These are phyloP conservation scores for Xestia c-nigrum DNA, from an alignment of 2,888 invertebrate species.

Conservation along the genomic window DNA sequence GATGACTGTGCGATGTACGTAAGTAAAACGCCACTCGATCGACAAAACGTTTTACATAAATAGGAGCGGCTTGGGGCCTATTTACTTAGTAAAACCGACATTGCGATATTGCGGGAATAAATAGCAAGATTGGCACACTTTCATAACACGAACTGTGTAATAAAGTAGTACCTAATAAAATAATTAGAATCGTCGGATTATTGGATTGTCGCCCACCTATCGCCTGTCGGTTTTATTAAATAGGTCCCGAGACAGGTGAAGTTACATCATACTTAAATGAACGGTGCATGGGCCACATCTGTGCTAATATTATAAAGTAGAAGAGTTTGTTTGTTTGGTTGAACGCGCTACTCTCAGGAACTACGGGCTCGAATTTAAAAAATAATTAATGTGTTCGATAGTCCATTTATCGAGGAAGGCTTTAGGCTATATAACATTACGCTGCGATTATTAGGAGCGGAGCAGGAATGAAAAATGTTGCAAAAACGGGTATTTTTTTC, in stretches of 20 bases:
- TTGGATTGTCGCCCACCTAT: background rate
- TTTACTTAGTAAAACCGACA: background rate
- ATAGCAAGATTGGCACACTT: background rate
- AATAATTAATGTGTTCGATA: too few species aligned
- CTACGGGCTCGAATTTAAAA: too few species aligned
- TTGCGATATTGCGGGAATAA: background rate
- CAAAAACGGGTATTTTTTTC: too few species aligned
- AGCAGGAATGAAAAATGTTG: too few species aligned
- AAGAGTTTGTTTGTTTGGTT: too few species aligned
- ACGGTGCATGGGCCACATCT: background rate
- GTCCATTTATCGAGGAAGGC: too few species aligned
- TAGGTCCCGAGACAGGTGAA: background rate
- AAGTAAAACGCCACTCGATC: background rate
- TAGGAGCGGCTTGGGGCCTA: background rate
- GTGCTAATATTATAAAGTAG: too few species aligned
- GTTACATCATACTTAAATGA: background rate
- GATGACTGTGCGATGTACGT: background rate
- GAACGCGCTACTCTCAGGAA: too few species aligned
- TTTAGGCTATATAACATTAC: too few species aligned
- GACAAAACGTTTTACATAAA: slow-evolving; percentile 1
- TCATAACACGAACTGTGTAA: background rate
- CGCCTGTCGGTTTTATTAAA: background rate
- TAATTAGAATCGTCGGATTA: background rate
- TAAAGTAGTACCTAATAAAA: background rate
- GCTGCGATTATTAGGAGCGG: too few species aligned